Evolutionary conservation across 1,140 invertebrate genomes (phyloP).

Genomic region (Belonocnema kinseyi): DNA sequence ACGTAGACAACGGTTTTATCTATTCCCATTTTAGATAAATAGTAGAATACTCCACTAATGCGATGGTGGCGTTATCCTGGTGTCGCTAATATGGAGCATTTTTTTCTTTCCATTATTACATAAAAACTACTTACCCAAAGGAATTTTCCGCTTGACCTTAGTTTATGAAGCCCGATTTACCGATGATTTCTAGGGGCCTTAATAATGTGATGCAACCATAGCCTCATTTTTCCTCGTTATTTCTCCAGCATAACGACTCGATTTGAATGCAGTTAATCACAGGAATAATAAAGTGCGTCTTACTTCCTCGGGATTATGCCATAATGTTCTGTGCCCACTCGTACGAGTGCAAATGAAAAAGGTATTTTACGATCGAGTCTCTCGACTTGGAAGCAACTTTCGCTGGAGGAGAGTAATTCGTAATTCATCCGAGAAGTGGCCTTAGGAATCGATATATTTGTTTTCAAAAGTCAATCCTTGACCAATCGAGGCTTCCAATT

Average conservation of each 20-base stretch:
- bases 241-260: background rate
- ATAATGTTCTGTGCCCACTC: slow-evolving; percentile 11
- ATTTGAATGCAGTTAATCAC: slow-evolving; percentile 30
- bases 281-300: slow-evolving; percentile 16
- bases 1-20: too few species aligned
- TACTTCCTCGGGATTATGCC: slow-evolving; percentile 16
- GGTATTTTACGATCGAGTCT: slow-evolving; percentile 26
- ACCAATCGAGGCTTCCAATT: slow-evolving; percentile 45
- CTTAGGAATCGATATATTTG: slow-evolving; percentile 52
- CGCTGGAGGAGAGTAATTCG: slow-evolving; percentile 7
- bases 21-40: too few species aligned
- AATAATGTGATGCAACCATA: too few species aligned
- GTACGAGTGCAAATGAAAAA: slow-evolving; percentile 20
- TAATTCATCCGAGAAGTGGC: slow-evolving; percentile 41
- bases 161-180: too few species aligned
- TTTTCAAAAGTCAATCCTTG: slow-evolving; percentile 44
- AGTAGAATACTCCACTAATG: too few species aligned
- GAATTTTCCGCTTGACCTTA: too few species aligned
- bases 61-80: too few species aligned
- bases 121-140: too few species aligned
- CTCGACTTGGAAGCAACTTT: slow-evolving; percentile 30
- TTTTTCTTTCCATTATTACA: too few species aligned
- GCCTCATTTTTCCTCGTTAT: slow-evolving; percentile 7
- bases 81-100: too few species aligned
- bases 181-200: too few species aligned